Evolutionary conservation across 2,888 invertebrate species (phyloP).

Genomic region (Diloba caeruleocephala): DNA sequence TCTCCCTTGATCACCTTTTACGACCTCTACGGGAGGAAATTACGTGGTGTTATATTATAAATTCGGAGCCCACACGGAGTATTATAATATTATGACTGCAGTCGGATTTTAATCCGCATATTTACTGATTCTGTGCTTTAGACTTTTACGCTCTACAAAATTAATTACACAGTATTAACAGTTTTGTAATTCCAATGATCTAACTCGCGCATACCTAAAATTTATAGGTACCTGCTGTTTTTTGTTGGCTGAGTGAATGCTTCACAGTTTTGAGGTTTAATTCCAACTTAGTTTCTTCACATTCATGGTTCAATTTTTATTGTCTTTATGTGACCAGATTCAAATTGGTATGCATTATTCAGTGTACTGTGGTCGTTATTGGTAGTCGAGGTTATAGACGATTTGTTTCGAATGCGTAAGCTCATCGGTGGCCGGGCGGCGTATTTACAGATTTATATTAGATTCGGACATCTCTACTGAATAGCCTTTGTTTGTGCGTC

Average conservation of each 20-base stretch:
- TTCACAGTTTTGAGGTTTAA: no score
- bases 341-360: slow-evolving; percentile 47
- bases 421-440: slow-evolving; percentile 59
- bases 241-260: slow-evolving; percentile 17
- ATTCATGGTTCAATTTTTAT: slow-evolving; percentile 38
- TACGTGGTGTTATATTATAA: no score
- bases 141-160: neutral
- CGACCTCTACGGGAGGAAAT: no score
- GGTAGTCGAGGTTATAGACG: slow-evolving; percentile 69
- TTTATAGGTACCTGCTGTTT: slow-evolving; percentile 11
- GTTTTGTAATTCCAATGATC: slow-evolving; percentile 22
- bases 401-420: slow-evolving; percentile 74
- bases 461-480: no score
- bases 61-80: no score
- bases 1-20: no score
- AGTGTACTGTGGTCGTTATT: slow-evolving; percentile 59
- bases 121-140: slow-evolving; percentile 8
- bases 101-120: slow-evolving; percentile 15
- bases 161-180: slow-evolving; percentile 31
- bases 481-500: no score
- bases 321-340: slow-evolving; percentile 47
- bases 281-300: slow-evolving; percentile 33
- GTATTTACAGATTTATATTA: no score
- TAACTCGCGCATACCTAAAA: slow-evolving; percentile 19
- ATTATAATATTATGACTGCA: no score